These are phyloP conservation scores for Oxystoma pomonae DNA, from an alignment of 2,888 invertebrate genomes.

Conservation along the genomic window DNA sequence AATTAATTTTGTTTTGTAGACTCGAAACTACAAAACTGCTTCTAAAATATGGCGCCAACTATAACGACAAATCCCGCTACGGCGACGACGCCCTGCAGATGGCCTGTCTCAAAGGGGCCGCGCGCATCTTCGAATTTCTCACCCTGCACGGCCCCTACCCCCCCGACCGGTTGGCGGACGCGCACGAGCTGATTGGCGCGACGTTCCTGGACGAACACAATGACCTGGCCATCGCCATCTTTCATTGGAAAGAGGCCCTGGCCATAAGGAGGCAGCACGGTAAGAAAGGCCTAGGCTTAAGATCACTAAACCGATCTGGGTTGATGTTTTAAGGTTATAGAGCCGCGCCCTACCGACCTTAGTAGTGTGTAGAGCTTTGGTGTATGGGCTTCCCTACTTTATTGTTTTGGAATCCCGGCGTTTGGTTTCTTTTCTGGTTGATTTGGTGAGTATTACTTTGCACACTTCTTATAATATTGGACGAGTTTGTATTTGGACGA, in stretches of 20 bases:
- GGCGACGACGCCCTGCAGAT: conserved; percentile 88
- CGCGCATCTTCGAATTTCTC: conserved; percentile 67
- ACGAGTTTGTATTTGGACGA: too few relatives aligned
- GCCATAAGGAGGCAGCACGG: conserved; percentile 52
- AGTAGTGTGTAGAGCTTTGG: too few relatives aligned
- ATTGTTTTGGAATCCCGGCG: too few relatives aligned
- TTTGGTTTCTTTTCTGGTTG: too few relatives aligned
- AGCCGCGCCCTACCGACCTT: too few relatives aligned
- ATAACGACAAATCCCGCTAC: conserved; percentile 68
- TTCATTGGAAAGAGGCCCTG: conserved; percentile 78
- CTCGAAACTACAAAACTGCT: conserved; percentile 80
- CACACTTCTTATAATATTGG: too few relatives aligned
- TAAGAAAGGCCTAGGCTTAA: too few relatives aligned
- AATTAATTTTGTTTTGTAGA: conserved; percentile 46
- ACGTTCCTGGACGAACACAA: conserved; percentile 86
- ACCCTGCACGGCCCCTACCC: conserved; percentile 56
- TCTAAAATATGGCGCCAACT: conserved; percentile 75
- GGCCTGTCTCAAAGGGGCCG: conserved; percentile 76
- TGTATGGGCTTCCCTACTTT: too few relatives aligned
- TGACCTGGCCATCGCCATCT: conserved; percentile 65
- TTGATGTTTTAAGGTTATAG: too few relatives aligned
- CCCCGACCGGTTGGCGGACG: conserved; percentile 71
- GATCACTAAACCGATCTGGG: too few relatives aligned
- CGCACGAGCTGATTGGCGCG: conserved; percentile 82
- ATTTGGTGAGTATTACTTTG: too few relatives aligned